Conservation (phyloP, 2,888 invertebrate species). For the Maniola hyperantus region DNA sequence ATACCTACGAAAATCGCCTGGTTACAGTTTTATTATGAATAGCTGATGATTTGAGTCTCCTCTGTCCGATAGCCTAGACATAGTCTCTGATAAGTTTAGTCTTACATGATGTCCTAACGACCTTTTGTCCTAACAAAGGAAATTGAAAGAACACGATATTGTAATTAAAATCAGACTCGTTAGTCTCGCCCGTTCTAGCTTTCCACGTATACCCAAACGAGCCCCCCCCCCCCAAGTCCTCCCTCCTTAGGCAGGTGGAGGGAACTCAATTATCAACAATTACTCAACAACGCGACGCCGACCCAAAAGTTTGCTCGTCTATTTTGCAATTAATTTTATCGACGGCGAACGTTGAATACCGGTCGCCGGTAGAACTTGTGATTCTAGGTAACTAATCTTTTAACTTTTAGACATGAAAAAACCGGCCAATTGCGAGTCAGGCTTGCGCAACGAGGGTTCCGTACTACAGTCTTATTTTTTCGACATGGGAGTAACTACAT, state of each 20-base stretch:
- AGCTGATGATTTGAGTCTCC: too few relatives aligned
- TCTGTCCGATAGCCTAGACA: too few relatives aligned
- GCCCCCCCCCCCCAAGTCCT: constrained; percentile 35
- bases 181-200: constrained; percentile 19
- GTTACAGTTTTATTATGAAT: too few relatives aligned
- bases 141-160: not conserved
- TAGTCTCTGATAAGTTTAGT: too few relatives aligned
- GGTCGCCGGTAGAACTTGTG: constrained; percentile 52
- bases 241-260: constrained; percentile 57
- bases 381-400: not conserved
- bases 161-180: constrained; percentile 21
- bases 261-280: constrained; percentile 78
- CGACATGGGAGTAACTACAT: too few relatives aligned
- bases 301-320: constrained; percentile 72
- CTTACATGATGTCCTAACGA: too few relatives aligned
- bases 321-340: constrained; percentile 74
- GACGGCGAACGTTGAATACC: constrained; percentile 53
- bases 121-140: too few relatives aligned
- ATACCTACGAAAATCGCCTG: too few relatives aligned
- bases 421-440: not conserved
- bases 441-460: too few relatives aligned
- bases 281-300: constrained; percentile 65
- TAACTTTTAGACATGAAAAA: not conserved
- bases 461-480: too few relatives aligned
- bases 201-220: constrained; percentile 11